Evolutionary conservation across 2,888 invertebrate species (phyloP), one percentile per base, ranked within the genome.

Genomic region (Amphipoea oculea): DNA sequence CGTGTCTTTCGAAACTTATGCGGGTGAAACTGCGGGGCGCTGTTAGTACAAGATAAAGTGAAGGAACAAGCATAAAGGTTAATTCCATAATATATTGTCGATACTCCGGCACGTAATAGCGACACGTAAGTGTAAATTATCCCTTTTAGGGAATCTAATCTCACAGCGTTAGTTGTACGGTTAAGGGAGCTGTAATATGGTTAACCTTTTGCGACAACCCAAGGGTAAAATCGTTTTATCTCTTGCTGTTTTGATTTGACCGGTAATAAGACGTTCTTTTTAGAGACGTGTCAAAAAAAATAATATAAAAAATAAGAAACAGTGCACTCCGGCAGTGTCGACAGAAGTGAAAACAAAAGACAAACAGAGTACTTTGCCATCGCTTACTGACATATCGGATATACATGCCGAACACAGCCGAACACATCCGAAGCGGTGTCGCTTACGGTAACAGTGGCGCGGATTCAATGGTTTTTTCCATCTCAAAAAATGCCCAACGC

Each of bases 101-200:
- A 76, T 75, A 51, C 36, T 70, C 66, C 48, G 48, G 70, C 81
- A 78, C 88, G 73, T 89, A 79, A 85, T 40, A 70, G 70, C 81
- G 81, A 84, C 85, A 81, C 76, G 81, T 82, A 67, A 83, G 81
- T 78, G 86, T 89, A 86, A 90, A 90, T 90, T 89, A 89, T 89
- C 83, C 85, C 84, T 82, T 84, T 81, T 82, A 86, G 83, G 84
- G 74, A 84, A 85, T 86, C 87, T 91, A 86, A 90, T 89, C 90
- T 88, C 70, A 36, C 65, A 51, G 60, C 76, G 82, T 81, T 77
- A 89, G 76, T 84, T 87, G 66, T 66, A 77, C 54, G 63, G 78
- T 83, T 82, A 83, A 80, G 76, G 80, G 78, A 78, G 73, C 68
- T 76, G 69, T 88, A 81, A 85, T 84, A 81, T 20, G 71, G 80